Conservation (phyloP, 2,797 vertebrate genomes). For the Gymnothorax javanicus region DNA sequence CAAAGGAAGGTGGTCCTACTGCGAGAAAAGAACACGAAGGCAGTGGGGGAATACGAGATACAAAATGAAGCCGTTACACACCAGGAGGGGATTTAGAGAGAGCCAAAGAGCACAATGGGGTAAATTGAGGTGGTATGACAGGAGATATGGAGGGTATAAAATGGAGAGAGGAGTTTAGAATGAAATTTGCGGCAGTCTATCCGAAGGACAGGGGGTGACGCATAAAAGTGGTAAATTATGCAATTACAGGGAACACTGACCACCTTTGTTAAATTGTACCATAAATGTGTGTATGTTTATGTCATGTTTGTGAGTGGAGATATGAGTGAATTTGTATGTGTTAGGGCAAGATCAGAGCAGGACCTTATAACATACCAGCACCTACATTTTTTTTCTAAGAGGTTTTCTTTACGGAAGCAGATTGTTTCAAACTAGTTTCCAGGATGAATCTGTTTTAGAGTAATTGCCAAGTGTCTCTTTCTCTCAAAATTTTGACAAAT, state of each 20-base stretch:
- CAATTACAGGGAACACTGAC: neutral
- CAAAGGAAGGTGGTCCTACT: constrained; percentile 17
- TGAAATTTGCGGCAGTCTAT: too few species aligned
- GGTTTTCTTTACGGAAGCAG: constrained; percentile 32
- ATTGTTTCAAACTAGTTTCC: constrained; percentile 49
- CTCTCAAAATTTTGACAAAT: constrained; percentile 33
- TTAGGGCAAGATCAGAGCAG: constrained; percentile 42
- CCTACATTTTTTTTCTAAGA: constrained; percentile 27
- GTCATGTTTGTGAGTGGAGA: constrained; percentile 11
- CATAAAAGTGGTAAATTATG: neutral
- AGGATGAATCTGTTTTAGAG: constrained; percentile 39
- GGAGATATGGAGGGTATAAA: constrained; percentile 51
- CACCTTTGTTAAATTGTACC: neutral
- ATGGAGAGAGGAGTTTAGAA: constrained; percentile 37
- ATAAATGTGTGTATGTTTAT: constrained; percentile 16
- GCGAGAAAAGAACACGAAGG: neutral
- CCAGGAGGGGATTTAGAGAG: neutral
- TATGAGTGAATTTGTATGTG: constrained; percentile 29
- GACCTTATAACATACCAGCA: constrained; percentile 53
- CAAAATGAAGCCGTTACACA: constrained; percentile 36
- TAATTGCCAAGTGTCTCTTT: constrained; percentile 41
- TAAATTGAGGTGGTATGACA: constrained; percentile 40
- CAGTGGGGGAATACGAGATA: neutral
- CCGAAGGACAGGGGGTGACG: neutral
- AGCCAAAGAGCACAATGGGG: constrained; percentile 35